These are phyloP conservation scores for Myodes glareolus DNA, from an alignment of 2,113 vertebrate species.

Conservation along the genomic window DNA sequence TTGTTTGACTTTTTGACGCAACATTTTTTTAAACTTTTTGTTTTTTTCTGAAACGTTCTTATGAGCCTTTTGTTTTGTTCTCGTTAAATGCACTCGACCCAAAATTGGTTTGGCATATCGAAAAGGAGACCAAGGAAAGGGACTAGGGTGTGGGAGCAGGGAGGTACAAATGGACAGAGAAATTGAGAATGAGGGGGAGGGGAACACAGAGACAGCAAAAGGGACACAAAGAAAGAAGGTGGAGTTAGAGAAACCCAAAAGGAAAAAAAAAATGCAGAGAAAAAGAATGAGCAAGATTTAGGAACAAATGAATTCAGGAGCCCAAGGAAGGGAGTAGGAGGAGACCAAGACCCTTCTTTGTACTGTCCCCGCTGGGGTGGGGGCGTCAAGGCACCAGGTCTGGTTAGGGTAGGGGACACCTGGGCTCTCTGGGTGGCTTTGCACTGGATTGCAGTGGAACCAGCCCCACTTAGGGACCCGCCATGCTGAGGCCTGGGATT, in stretches of 20 bases:
- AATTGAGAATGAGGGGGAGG: constrained; percentile 44
- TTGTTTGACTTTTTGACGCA: constrained; percentile 83
- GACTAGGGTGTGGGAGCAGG: constrained; percentile 11
- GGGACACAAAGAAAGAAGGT: constrained; percentile 9
- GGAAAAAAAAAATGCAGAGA: background rate
- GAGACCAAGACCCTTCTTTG: constrained; percentile 78
- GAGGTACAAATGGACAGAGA: constrained; percentile 76
- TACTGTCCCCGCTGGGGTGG: constrained; percentile 70
- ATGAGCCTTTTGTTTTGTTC: constrained; percentile 86
- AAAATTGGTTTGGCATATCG: constrained; percentile 87
- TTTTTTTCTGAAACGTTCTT: constrained; percentile 84
- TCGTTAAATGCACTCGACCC: constrained; percentile 87
- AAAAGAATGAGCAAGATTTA: constrained; percentile 56
- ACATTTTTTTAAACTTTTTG: constrained; percentile 83
- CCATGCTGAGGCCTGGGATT: constrained; percentile 58
- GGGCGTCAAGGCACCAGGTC: constrained; percentile 81
- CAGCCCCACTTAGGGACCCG: constrained; percentile 66
- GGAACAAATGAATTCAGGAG: constrained; percentile 76
- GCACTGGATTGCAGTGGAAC: background rate
- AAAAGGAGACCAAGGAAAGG: constrained; percentile 80
- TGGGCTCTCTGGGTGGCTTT: constrained; percentile 62
- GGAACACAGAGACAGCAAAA: constrained; percentile 37
- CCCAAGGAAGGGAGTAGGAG: constrained; percentile 67
- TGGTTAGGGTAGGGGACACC: constrained; percentile 63
- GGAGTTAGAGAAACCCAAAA: background rate